Percentiles rank a stretch among this genome's conserved stretches.
Conservation (phyloP, 2,888 invertebrate genomes). For the Leptopilina drosophilae region DNA sequence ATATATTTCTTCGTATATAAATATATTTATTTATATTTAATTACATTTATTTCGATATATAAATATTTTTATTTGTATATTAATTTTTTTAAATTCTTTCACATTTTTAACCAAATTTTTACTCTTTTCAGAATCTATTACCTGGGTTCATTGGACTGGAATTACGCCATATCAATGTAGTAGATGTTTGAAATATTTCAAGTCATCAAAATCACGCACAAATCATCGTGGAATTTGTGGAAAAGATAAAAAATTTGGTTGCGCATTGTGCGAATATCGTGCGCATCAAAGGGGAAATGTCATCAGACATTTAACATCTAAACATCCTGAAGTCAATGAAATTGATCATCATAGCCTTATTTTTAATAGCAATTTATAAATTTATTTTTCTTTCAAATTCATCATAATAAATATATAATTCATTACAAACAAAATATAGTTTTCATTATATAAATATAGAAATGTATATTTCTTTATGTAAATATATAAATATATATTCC, state of each 20-base stretch:
- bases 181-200: constrained; percentile 60
- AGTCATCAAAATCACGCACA: constrained; percentile 52
- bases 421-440: too few species aligned
- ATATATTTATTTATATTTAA: too few species aligned
- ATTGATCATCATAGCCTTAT: constrained; percentile 3
- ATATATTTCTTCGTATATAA: too few species aligned
- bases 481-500: too few species aligned
- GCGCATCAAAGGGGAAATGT: constrained; percentile 59
- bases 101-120: neutral
- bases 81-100: constrained; percentile 8
- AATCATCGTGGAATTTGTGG: constrained; percentile 59
- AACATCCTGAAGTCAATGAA: constrained; percentile 49
- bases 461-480: too few species aligned
- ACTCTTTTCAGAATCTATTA: constrained; percentile 58
- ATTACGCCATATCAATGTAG: constrained; percentile 55
- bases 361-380: constrained; percentile 42
- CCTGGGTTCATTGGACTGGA: constrained; percentile 11
- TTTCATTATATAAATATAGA: too few species aligned
- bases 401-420: too few species aligned
- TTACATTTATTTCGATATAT: too few species aligned
- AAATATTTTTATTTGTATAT: too few species aligned
- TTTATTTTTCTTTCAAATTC: neutral
- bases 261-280: constrained; percentile 56
- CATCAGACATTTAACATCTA: constrained; percentile 54
- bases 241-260: constrained; percentile 57